These are phyloP conservation scores for Drosophila tristis DNA, from an alignment of 1,140 invertebrate species.

Conservation along the genomic window DNA sequence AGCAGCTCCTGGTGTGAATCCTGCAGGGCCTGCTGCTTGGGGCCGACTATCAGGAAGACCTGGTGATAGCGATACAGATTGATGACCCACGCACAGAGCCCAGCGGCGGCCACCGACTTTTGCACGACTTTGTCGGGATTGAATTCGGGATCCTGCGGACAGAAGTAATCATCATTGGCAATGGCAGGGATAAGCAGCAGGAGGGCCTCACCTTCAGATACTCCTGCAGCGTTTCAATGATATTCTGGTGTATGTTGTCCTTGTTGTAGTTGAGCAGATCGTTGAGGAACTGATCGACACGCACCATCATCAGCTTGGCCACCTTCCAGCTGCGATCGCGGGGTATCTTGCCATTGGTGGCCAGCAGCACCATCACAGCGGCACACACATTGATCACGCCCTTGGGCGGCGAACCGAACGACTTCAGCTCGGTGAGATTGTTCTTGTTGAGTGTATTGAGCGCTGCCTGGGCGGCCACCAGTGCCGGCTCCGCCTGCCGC, in stretches of 20 bases:
- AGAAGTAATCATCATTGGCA: not conserved
- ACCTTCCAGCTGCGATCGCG: slow-evolving; percentile 97
- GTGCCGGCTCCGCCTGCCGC: slow-evolving; percentile 95
- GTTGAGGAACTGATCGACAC: slow-evolving; percentile 93
- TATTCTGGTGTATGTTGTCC: slow-evolving; percentile 95
- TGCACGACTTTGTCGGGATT: slow-evolving; percentile 93
- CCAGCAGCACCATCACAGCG: slow-evolving; percentile 94
- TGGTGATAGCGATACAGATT: slow-evolving; percentile 97
- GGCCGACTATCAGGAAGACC: slow-evolving; percentile 96
- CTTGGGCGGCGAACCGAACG: slow-evolving; percentile 94
- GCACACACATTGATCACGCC: slow-evolving; percentile 94
- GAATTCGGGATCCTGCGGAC: slow-evolving; percentile 90
- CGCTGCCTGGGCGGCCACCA: slow-evolving; percentile 95
- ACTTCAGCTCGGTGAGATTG: slow-evolving; percentile 97
- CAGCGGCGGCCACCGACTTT: slow-evolving; percentile 96
- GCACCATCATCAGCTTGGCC: slow-evolving; percentile 90
- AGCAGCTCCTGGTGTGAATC: slow-evolving; percentile 94
- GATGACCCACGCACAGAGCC: slow-evolving; percentile 96
- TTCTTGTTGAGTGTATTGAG: slow-evolving; percentile 97
- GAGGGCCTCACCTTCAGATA: slow-evolving; percentile 74
- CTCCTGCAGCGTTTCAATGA: slow-evolving; percentile 89
- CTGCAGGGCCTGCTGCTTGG: slow-evolving; percentile 91
- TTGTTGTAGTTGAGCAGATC: slow-evolving; percentile 96
- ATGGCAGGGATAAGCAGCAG: not conserved
- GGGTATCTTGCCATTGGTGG: slow-evolving; percentile 94